phyloP scores from a whole-genome alignment of 92 coral and sea anemone species.

The Virgularia gustaviana region DNA sequence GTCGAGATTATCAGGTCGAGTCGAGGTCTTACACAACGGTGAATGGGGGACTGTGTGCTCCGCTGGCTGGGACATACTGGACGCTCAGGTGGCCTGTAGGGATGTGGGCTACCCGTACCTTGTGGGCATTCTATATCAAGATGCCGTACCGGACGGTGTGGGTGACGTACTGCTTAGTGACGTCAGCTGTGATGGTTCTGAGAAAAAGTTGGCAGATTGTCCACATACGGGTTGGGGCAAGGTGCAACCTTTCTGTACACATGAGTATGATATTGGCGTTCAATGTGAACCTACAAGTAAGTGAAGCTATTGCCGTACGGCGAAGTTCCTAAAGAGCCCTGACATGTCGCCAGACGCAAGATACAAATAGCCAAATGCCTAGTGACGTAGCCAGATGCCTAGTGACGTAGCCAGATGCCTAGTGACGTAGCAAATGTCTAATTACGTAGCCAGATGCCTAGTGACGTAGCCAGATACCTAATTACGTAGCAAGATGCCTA shows the following conservation, averaged over 20 bases:
- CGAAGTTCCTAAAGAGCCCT: not conserved
- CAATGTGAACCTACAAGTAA: conserved; percentile 18
- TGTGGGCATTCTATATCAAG: conserved; percentile 3
- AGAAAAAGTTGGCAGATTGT: conserved; percentile 22
- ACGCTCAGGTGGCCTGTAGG: conserved; percentile 29
- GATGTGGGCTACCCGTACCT: conserved; percentile 32
- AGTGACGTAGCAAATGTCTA: not conserved
- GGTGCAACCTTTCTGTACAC: not conserved
- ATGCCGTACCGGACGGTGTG: not conserved
- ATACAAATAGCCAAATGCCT: not conserved
- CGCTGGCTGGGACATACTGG: conserved; percentile 16
- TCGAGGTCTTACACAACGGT: conserved; percentile 31
- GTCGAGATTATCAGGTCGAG: not conserved
- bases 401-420: too few species aligned
- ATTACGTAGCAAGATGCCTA: too few species aligned
- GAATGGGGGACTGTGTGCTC: conserved; percentile 29
- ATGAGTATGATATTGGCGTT: conserved; percentile 6
- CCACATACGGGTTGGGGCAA: conserved; percentile 26
- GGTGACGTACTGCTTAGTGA: conserved; percentile 22
- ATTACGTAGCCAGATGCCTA: not conserved
- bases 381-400: too few species aligned
- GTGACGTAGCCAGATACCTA: too few species aligned
- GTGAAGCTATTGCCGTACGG: not conserved
- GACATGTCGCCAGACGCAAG: too few species aligned
- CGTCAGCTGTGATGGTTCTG: conserved; percentile 16